Conservation (phyloP, 2,888 invertebrate genomes). For the Apotomis capreana region DNA sequence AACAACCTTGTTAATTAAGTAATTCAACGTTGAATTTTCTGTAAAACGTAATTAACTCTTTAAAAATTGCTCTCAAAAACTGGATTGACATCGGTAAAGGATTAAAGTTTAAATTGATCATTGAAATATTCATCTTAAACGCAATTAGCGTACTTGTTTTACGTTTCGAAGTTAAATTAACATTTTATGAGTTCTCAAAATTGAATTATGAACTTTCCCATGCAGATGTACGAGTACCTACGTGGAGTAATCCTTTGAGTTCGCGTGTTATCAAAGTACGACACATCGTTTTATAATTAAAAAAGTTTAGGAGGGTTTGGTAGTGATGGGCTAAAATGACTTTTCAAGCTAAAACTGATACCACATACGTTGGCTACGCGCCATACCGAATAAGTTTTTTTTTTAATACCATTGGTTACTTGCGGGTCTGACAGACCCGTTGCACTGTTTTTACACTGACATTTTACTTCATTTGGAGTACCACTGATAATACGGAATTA, state of each 20-base stretch:
- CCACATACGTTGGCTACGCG: not conserved
- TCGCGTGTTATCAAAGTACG: slow-evolving; percentile 23
- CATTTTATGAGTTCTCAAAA: slow-evolving; percentile 16
- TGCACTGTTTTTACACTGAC: no score
- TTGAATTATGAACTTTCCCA: slow-evolving; percentile 20
- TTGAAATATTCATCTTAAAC: slow-evolving; percentile 13
- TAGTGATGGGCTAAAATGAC: slow-evolving; percentile 9
- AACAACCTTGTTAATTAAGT: not conserved
- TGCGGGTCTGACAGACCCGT: no score
- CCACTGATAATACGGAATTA: no score
- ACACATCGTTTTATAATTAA: slow-evolving; percentile 43
- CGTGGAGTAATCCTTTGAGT: slow-evolving; percentile 25
- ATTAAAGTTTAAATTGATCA: slow-evolving; percentile 19
- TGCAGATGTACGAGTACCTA: slow-evolving; percentile 12
- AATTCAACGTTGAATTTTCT: slow-evolving; percentile 13
- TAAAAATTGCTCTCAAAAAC: not conserved
- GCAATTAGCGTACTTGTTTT: slow-evolving; percentile 8
- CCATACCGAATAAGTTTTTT: no score
- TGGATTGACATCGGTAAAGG: slow-evolving; percentile 1
- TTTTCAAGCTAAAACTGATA: slow-evolving; percentile 1
- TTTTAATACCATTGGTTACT: no score
- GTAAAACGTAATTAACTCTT: slow-evolving; percentile 15
- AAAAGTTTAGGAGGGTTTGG: slow-evolving; percentile 39
- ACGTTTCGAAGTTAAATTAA: slow-evolving; percentile 19
- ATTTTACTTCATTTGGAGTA: no score